phyloP scores from a whole-genome alignment of 2,113 vertebrate genomes.

The Agapornis roseicollis region DNA sequence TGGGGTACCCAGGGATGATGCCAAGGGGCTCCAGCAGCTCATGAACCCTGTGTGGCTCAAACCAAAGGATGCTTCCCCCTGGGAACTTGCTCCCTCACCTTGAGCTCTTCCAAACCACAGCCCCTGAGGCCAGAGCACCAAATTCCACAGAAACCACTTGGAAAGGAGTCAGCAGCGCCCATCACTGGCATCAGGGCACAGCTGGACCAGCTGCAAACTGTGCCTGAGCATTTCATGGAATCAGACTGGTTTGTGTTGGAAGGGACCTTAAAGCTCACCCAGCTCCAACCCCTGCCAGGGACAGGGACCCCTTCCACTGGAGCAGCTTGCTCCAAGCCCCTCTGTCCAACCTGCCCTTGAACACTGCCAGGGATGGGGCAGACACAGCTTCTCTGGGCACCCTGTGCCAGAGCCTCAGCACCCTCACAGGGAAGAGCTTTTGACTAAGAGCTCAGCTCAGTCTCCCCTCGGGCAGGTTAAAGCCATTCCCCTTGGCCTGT shows the following conservation, averaged over 20 bases:
- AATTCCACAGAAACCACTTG: background rate
- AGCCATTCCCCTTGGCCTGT: no score
- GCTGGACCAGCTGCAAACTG: background rate
- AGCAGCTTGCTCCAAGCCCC: background rate
- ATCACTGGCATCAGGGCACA: fast-evolving
- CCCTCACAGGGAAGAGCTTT: no score
- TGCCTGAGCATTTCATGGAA: background rate
- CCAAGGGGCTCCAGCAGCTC: background rate
- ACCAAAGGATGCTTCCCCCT: background rate
- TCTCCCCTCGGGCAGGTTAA: no score
- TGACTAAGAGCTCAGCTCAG: no score
- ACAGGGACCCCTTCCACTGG: background rate
- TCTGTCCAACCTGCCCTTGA: no score
- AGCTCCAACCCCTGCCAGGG: background rate
- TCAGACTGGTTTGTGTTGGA: background rate
- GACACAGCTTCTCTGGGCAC: no score
- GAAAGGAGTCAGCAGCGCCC: fast-evolving
- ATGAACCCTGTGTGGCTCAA: fast-evolving
- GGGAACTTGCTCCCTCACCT: background rate
- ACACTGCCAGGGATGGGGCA: no score
- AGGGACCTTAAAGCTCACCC: background rate
- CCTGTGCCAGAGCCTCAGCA: no score
- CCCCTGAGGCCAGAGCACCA: background rate
- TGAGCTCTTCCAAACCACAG: background rate
- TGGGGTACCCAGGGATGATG: background rate